Conservation (phyloP, 1,140 invertebrate species). For the Panagrolaimus sp. region DNA sequence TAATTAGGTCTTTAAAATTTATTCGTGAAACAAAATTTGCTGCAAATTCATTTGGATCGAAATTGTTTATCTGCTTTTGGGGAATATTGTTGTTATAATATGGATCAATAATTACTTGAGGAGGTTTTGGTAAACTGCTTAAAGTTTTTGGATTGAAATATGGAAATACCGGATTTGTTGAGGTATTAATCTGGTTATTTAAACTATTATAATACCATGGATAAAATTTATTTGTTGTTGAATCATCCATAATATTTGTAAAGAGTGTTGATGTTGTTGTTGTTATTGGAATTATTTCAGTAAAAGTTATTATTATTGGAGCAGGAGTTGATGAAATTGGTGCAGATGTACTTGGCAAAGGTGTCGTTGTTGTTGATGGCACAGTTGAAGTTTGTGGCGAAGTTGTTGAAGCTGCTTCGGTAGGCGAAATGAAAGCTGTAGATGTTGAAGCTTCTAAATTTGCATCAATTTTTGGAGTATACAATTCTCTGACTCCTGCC, state of each 20-base stretch:
- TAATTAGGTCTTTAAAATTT: not conserved
- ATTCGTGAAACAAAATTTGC: slow-evolving; percentile 5
- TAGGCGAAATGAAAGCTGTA: not conserved
- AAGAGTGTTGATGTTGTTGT: slow-evolving; percentile 8
- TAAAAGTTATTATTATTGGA: not conserved
- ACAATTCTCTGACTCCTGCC: not conserved
- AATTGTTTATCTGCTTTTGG: not conserved
- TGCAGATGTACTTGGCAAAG: not conserved
- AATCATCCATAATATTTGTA: not conserved
- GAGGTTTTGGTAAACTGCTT: not conserved
- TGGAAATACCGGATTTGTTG: not conserved
- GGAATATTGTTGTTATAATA: not conserved
- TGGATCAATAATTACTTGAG: not conserved
- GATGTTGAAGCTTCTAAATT: not conserved
- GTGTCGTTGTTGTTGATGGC: not conserved
- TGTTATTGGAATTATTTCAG: not conserved
- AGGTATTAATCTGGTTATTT: not conserved
- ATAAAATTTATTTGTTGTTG: not conserved
- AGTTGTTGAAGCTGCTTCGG: not conserved
- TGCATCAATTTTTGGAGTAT: not conserved
- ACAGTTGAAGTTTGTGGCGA: not conserved
- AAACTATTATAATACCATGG: slow-evolving; percentile 13
- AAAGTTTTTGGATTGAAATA: too few species aligned
- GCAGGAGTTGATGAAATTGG: not conserved
- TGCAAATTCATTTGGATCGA: slow-evolving; percentile 6